A percentile compares a stretch with the other conserved stretches of the same genome.
phyloP scores from a whole-genome alignment of 1,140 invertebrate genomes.

The Arion vulgaris region DNA sequence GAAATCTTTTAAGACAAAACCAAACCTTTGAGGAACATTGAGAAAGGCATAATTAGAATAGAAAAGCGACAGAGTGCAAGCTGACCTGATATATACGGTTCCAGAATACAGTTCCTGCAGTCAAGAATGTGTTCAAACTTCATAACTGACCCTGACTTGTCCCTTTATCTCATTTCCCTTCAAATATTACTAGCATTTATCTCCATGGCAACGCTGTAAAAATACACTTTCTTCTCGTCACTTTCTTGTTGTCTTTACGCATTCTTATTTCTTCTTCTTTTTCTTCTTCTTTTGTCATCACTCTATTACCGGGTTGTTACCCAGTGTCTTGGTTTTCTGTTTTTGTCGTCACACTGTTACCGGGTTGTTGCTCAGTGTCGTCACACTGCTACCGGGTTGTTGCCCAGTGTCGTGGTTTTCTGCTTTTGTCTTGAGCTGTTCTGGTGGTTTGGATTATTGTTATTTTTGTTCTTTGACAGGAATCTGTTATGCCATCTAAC shows the following conservation, averaged over 20 bases:
- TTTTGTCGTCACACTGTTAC: too few relatives aligned
- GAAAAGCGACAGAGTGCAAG: background rate
- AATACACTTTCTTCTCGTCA: background rate
- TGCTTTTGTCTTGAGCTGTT: too few relatives aligned
- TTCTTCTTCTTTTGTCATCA: too few relatives aligned
- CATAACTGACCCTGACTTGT: background rate
- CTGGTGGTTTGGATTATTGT: too few relatives aligned
- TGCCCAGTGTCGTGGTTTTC: too few relatives aligned
- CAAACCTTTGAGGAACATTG: background rate
- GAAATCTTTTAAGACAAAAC: background rate
- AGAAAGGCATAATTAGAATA: background rate
- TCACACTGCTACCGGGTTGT: too few relatives aligned
- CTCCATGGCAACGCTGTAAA: constrained; percentile 6
- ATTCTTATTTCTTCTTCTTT: too few relatives aligned
- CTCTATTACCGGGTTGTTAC: too few relatives aligned
- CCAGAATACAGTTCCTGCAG: background rate
- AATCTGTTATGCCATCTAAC: too few relatives aligned
- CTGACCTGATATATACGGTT: background rate
- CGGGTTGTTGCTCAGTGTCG: too few relatives aligned
- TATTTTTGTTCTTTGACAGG: too few relatives aligned
- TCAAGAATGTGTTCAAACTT: background rate
- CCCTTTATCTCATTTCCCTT: background rate
- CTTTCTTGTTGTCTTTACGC: background rate
- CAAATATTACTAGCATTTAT: background rate
- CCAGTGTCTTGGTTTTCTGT: too few relatives aligned